phyloP scores from a whole-genome alignment of 2,113 vertebrate genomes.

The Dendropsophus ebraccatus region DNA sequence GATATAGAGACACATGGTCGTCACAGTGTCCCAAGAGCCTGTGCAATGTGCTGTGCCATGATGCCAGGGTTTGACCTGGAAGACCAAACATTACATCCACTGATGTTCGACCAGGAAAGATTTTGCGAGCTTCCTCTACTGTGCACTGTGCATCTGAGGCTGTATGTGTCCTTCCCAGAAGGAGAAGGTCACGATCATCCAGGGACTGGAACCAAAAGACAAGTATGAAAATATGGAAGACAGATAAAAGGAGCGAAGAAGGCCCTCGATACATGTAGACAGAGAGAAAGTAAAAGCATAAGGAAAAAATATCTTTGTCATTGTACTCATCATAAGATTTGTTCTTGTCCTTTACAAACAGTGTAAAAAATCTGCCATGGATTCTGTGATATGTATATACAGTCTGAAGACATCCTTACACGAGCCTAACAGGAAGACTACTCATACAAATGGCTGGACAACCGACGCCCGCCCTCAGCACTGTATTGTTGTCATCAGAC shows the following conservation, averaged over 20 bases:
- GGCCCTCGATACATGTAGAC: too few relatives aligned
- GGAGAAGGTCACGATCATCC: constrained; percentile 74
- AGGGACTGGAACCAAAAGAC: constrained; percentile 75
- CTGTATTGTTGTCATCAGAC: too few relatives aligned
- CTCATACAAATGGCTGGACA: too few relatives aligned
- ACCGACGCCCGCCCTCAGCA: too few relatives aligned
- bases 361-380: too few relatives aligned
- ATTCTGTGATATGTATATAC: too few relatives aligned
- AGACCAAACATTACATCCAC: constrained; percentile 89
- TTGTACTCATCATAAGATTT: too few relatives aligned
- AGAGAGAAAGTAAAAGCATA: background rate
- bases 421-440: too few relatives aligned
- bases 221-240: too few relatives aligned
- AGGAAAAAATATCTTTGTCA: background rate
- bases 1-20: constrained; percentile 90
- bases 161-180: constrained; percentile 85
- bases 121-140: constrained; percentile 72
- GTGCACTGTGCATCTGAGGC: constrained; percentile 74
- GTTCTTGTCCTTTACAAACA: too few relatives aligned
- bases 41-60: constrained; percentile 78
- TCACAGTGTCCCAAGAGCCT: constrained; percentile 78
- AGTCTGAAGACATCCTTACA: too few relatives aligned
- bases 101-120: constrained; percentile 85
- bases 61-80: constrained; percentile 75
- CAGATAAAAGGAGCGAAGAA: background rate